Evolutionary conservation across 2,113 vertebrate genomes (phyloP).

Genomic region (Phalacrocorax pelagicus): DNA sequence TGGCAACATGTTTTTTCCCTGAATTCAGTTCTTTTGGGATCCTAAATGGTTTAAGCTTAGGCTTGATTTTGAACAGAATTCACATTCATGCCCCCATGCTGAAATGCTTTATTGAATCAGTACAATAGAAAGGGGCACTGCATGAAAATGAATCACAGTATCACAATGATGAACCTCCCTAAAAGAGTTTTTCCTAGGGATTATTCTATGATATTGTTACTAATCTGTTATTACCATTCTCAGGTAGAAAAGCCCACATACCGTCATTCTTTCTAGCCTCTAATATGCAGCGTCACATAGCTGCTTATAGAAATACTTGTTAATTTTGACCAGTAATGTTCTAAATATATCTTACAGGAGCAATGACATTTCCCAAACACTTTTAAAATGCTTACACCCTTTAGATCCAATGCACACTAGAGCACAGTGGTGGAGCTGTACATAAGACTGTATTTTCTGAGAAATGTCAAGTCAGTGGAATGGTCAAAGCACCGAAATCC

Average conservation of each 20-base stretch:
- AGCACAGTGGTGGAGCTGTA: background rate
- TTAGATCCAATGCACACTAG: background rate
- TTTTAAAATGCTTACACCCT: background rate
- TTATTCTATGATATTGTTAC: background rate
- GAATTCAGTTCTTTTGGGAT: background rate
- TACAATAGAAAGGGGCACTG: background rate
- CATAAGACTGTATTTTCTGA: background rate
- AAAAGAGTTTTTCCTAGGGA: background rate
- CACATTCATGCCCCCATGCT: background rate
- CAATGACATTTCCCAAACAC: background rate
- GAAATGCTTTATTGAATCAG: background rate
- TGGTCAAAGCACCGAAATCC: background rate
- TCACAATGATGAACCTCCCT: background rate
- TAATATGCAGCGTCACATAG: background rate
- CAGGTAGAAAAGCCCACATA: background rate
- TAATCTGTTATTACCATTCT: background rate
- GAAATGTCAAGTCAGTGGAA: background rate
- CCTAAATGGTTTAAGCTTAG: background rate
- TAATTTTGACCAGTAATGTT: background rate
- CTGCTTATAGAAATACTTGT: background rate
- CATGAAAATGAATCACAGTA: background rate
- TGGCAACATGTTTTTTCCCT: accelerated
- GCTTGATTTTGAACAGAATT: background rate
- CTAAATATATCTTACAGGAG: background rate
- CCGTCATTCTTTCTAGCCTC: background rate